These are phyloP conservation scores for Brachyptera risi DNA, from an alignment of 2,888 invertebrate genomes.

Conservation along the genomic window DNA sequence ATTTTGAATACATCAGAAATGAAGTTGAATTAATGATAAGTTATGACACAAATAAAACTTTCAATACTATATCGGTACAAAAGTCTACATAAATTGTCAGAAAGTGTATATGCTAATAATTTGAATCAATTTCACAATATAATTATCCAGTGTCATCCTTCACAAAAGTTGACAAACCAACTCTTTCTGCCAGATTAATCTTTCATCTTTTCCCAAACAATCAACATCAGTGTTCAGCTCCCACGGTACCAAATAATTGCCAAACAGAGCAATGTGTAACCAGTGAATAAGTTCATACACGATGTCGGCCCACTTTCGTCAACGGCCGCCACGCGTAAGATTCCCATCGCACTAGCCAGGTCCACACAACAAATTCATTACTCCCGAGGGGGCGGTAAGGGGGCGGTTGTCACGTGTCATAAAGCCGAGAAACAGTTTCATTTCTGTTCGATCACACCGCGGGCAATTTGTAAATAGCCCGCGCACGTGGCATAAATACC, in stretches of 20 bases:
- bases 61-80: too few relatives aligned
- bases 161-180: too few relatives aligned
- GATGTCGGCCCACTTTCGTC: too few relatives aligned
- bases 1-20: too few relatives aligned
- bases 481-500: constrained; percentile 46
- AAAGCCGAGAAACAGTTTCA: constrained; percentile 30
- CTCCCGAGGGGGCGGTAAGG: constrained; percentile 11
- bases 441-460: constrained; percentile 23
- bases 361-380: constrained; percentile 25
- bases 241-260: constrained; percentile 4
- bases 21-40: too few relatives aligned
- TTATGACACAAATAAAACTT: too few relatives aligned
- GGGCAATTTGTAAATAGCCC: constrained; percentile 47
- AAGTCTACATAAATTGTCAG: too few relatives aligned
- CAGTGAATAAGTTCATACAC: not conserved
- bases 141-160: too few relatives aligned
- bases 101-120: too few relatives aligned
- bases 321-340: not conserved
- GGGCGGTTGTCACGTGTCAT: constrained; percentile 16
- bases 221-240: not conserved
- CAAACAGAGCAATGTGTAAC: constrained; percentile 9
- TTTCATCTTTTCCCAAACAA: not conserved
- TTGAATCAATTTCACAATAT: too few relatives aligned
- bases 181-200: too few relatives aligned
- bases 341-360: not conserved